Conservation (phyloP, 2,113 vertebrate genomes). For the Megalops atlanticus region DNA sequence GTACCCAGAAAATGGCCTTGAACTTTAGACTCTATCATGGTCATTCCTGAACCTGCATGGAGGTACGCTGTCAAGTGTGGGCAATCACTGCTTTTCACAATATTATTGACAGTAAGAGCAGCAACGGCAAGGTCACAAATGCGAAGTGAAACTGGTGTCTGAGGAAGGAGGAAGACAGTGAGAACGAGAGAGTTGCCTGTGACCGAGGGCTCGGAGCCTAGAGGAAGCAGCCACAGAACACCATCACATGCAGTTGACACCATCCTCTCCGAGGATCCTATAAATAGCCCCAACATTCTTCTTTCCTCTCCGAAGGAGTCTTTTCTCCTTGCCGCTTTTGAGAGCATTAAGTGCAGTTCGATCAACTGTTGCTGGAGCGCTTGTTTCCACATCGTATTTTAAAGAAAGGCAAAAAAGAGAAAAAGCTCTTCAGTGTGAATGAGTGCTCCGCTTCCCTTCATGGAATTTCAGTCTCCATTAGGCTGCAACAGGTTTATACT, state of each 20-base stretch:
- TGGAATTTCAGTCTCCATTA: not conserved
- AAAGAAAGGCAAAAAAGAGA: not conserved
- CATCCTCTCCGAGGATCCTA: slow-evolving; percentile 44
- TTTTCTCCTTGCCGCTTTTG: not conserved
- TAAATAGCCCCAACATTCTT: slow-evolving; percentile 51
- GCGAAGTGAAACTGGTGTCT: slow-evolving; percentile 2
- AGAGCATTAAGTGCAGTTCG: slow-evolving; percentile 11
- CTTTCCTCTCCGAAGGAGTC: slow-evolving; percentile 10
- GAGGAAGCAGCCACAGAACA: slow-evolving; percentile 45
- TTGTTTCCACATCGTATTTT: not conserved
- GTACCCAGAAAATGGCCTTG: not conserved
- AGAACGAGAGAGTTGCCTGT: not conserved
- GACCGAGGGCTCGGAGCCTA: slow-evolving; percentile 8
- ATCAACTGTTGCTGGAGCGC: slow-evolving; percentile 12
- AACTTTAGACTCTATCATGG: not conserved
- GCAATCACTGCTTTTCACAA: not conserved
- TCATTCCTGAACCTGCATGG: not conserved
- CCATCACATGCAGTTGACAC: slow-evolving; percentile 53
- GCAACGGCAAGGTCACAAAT: not conserved
- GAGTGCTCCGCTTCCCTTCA: not conserved
- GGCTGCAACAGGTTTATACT: not conserved
- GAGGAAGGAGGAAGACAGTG: not conserved
- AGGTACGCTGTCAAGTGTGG: not conserved
- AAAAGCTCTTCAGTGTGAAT: not conserved
- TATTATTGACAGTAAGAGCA: not conserved